phyloP scores from a whole-genome alignment of 2,113 vertebrate species.

The Mastomys coucha region DNA sequence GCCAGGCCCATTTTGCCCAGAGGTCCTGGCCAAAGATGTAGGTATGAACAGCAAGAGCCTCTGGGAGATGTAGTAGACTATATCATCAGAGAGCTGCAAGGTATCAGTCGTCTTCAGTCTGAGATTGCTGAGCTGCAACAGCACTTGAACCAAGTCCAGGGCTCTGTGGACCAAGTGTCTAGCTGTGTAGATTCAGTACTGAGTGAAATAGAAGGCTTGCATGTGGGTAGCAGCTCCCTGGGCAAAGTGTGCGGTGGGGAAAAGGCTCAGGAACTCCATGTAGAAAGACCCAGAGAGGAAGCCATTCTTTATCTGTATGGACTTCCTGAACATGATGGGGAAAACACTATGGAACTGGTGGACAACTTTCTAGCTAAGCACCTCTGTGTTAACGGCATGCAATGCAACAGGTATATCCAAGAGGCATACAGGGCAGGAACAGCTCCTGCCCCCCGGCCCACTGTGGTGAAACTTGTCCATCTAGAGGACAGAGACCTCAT shows the following conservation, averaged over 20 bases:
- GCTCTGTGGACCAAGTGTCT: slow-evolving; percentile 98
- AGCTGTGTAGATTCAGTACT: slow-evolving; percentile 96
- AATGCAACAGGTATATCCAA: slow-evolving; percentile 88
- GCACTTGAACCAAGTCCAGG: slow-evolving; percentile 94
- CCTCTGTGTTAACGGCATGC: slow-evolving; percentile 88
- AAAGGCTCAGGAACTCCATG: slow-evolving; percentile 67
- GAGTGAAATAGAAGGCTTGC: slow-evolving; percentile 95
- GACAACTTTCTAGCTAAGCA: slow-evolving; percentile 87
- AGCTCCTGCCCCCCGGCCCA: slow-evolving; percentile 83
- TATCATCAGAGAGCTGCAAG: slow-evolving; percentile 95
- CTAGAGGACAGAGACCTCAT: slow-evolving; percentile 89
- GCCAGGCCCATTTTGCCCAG: slow-evolving; percentile 63
- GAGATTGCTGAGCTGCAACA: slow-evolving; percentile 96
- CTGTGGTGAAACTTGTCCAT: slow-evolving; percentile 87
- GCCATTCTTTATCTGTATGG: slow-evolving; percentile 89
- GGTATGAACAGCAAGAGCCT: slow-evolving; percentile 78
- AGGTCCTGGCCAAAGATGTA: neutral
- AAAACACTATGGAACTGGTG: slow-evolving; percentile 88
- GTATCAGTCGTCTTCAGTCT: slow-evolving; percentile 97
- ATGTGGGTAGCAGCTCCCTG: slow-evolving; percentile 80
- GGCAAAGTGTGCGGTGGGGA: slow-evolving; percentile 65
- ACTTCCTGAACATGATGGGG: slow-evolving; percentile 88
- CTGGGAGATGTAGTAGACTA: slow-evolving; percentile 93
- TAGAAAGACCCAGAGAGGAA: slow-evolving; percentile 79
- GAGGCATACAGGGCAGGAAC: slow-evolving; percentile 87